These are phyloP conservation scores for Mythimna pallens DNA, from an alignment of 2,888 invertebrate species.

Conservation along the genomic window DNA sequence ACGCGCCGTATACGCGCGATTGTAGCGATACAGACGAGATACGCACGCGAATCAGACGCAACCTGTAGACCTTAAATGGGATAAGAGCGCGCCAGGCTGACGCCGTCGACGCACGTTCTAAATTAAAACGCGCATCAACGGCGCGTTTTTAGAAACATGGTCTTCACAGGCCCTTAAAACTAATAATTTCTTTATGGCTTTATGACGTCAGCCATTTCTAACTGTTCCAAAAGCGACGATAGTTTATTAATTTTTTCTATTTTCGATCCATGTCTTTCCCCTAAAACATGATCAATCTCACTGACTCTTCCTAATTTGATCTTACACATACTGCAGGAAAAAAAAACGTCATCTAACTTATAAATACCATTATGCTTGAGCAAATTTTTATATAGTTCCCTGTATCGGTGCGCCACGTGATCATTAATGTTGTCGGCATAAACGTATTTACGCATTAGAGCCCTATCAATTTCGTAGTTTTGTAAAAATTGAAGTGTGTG, in stretches of 20 bases:
- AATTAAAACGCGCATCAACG: no score
- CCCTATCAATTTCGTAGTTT: background rate
- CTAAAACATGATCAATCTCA: slow-evolving; percentile 23
- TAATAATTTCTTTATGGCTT: no score
- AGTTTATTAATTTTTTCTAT: background rate
- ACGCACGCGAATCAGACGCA: no score
- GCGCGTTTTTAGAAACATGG: no score
- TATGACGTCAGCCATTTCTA: background rate
- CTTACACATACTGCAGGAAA: background rate
- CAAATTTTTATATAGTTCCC: background rate
- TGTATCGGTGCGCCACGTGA: background rate
- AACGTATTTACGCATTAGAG: slow-evolving; percentile 9
- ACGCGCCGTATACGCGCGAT: no score
- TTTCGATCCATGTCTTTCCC: background rate
- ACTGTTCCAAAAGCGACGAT: background rate
- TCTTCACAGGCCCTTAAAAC: no score
- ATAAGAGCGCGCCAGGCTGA: no score
- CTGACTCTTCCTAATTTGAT: background rate
- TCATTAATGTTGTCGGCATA: background rate
- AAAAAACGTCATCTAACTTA: background rate
- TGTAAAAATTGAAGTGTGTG: background rate
- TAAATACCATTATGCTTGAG: background rate
- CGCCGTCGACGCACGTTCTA: no score
- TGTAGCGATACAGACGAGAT: no score
- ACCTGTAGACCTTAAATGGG: no score